phyloP scores from a whole-genome alignment of 30 jellyfish, hydroid and myxozoan species.

The Mastigias papua region DNA sequence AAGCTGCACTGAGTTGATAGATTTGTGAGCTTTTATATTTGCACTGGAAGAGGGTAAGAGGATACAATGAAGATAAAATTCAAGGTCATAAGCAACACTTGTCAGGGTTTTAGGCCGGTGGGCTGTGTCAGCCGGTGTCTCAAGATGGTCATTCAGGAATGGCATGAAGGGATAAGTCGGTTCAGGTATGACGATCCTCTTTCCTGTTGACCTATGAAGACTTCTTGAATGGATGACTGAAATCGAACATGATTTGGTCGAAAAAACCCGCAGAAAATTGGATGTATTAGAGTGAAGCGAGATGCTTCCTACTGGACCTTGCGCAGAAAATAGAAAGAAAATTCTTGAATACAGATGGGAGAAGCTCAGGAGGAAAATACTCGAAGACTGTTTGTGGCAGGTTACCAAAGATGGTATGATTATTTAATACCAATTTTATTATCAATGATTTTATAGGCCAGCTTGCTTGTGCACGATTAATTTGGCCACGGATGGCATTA shows the following conservation, averaged over 20 bases:
- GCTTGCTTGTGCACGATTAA: no score
- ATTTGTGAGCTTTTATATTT: neutral
- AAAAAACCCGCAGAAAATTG: neutral
- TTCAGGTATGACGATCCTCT: neutral
- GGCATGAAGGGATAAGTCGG: conserved; percentile 6
- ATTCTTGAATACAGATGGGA: conserved; percentile 84
- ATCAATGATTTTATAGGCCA: no score
- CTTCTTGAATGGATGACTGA: neutral
- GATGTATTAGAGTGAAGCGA: neutral
- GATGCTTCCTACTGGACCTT: neutral
- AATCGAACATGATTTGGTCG: neutral
- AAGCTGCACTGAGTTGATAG: no score
- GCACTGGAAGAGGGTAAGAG: neutral
- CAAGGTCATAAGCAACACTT: no score
- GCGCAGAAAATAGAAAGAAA: conserved; percentile 53
- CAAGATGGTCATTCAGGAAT: neutral
- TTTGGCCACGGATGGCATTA: neutral
- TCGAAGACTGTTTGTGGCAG: conserved; percentile 78
- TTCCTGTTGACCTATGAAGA: conserved; percentile 38
- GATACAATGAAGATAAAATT: neutral
- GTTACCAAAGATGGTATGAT: conserved; percentile 70
- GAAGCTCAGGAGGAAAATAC: conserved; percentile 62
- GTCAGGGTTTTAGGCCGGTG: neutral
- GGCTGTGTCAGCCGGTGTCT: neutral
- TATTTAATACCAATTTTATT: neutral